These are phyloP conservation scores for Cololabis saira DNA, from an alignment of 2,113 vertebrate species.

Conservation along the genomic window DNA sequence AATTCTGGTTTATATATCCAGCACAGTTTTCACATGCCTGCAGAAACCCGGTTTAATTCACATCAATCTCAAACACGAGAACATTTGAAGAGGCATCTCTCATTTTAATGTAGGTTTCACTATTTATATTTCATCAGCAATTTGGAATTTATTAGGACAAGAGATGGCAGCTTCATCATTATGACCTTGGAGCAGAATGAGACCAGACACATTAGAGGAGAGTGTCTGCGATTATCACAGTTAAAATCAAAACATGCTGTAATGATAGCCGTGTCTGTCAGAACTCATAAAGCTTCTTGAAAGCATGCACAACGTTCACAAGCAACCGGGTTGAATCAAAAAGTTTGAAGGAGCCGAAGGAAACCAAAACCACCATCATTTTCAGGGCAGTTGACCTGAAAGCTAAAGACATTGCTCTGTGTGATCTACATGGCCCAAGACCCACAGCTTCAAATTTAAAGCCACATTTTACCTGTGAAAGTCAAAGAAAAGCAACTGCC, in stretches of 20 bases:
- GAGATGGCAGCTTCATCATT: conserved; percentile 16
- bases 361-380: too few species aligned
- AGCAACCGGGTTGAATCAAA: too few species aligned
- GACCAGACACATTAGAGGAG: conserved; percentile 11
- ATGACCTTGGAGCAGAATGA: conserved; percentile 45
- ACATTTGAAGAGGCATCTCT: neutral
- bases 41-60: neutral
- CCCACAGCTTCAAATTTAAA: neutral
- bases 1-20: too few species aligned
- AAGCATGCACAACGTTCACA: too few species aligned
- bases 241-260: conserved; percentile 15
- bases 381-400: too few species aligned
- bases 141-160: conserved; percentile 2
- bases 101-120: neutral
- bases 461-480: neutral
- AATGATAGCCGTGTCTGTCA: conserved; percentile 11
- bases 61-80: too few species aligned
- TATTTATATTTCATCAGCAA: conserved; percentile 26
- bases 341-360: too few species aligned
- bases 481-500: neutral
- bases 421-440: neutral
- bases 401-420: neutral
- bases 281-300: neutral
- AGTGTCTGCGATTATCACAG: conserved; percentile 19
- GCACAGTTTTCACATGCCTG: neutral